phyloP scores from a whole-genome alignment of 2,113 vertebrate species.

The Actenoides hombroni region DNA sequence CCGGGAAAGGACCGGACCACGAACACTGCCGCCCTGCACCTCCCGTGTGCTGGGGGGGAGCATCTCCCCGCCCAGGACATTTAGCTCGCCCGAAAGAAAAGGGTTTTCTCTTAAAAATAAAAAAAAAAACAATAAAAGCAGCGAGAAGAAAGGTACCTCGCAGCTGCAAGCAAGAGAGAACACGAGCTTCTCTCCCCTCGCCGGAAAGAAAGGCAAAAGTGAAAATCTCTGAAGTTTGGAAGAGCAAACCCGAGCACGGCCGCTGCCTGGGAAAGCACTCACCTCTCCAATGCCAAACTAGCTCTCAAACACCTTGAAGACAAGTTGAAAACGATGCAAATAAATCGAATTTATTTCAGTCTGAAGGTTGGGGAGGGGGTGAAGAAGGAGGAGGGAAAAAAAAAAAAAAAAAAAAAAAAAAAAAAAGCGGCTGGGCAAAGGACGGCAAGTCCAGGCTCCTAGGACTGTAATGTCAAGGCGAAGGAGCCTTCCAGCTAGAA shows the following conservation, averaged over 20 bases:
- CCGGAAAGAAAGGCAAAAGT: slow-evolving; percentile 1
- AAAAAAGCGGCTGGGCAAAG: not conserved
- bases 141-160: not conserved
- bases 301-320: slow-evolving; percentile 55
- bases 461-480: not conserved
- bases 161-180: not conserved
- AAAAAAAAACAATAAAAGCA: not conserved
- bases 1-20: not conserved
- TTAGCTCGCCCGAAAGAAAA: not conserved
- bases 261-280: slow-evolving; percentile 58
- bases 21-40: not conserved
- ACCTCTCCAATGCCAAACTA: slow-evolving; percentile 70
- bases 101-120: accelerated
- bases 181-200: not conserved
- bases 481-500: slow-evolving; percentile 65
- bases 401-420: not conserved
- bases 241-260: slow-evolving; percentile 14
- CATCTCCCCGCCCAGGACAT: not conserved
- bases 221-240: slow-evolving; percentile 7
- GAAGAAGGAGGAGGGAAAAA: not conserved
- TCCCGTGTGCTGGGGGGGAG: not conserved
- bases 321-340: slow-evolving; percentile 56
- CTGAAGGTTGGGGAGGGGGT: slow-evolving; percentile 40
- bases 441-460: slow-evolving; percentile 24
- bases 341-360: slow-evolving; percentile 64